Evolutionary conservation across 2,888 invertebrate species (phyloP), one percentile per base, ranked within the genome.

Genomic region (Amblyjoppa proteus): DNA sequence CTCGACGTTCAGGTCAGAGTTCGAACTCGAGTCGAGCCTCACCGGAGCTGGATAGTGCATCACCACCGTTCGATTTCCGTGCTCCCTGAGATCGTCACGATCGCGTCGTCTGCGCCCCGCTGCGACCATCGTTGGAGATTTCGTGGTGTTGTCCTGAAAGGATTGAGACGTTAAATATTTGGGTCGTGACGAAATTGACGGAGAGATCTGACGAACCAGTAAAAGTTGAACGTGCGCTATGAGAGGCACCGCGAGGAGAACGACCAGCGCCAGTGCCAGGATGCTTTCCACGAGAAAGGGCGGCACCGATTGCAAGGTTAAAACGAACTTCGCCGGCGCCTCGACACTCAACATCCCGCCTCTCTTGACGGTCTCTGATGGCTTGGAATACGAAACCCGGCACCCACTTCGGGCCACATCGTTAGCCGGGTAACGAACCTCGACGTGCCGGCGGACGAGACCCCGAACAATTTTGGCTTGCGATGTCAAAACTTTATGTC

Each of bases 261-360:
- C 70, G 5, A 90, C 91, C 71, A 93, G 83, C 16, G 88, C 86
- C 75, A 93, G 73, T 49, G 91, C 92, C 80, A 92, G 88, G 45
- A 90, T 86, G 74, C 89, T 92, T 81, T 93, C 93, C 66, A 90
- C 83, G 64, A 92, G 78, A 81, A 91, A 90, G 38, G 92, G 91
- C 6, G 93, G 90, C 49, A 91, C 86, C 87, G 90, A 90, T 83
- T 90, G 90, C 66, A 92, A 88, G 90, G 92, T 93, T 91, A 92
- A 81, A 75, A 90, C 89, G 56, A 90, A 87, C 78, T 90, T 89
- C 53, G 88, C 89, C 45, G 90, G 87, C 38, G 86, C 89, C 85
- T 87, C 88, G 85, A 90, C 83, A 84, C 87, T 89, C 88, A 92
- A 89, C 93, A 93, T 92, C 85, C 81, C 91, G 90, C 74, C 56